These are phyloP conservation scores for Brachypteracias leptosomus DNA, from an alignment of 2,113 vertebrate species.

Conservation along the genomic window DNA sequence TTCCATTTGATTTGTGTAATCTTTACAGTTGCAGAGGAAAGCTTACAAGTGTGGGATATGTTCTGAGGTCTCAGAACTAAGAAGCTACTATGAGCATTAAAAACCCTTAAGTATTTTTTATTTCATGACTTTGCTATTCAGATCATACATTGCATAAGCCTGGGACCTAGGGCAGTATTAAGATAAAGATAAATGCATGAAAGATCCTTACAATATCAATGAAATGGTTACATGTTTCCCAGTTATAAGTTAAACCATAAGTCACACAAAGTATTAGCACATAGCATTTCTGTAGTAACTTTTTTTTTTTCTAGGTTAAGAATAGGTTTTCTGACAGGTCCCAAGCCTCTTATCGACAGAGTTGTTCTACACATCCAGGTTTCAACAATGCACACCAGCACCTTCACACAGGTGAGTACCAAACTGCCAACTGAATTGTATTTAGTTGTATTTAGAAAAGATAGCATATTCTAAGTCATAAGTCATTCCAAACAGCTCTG, in stretches of 20 bases:
- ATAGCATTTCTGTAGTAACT: background rate
- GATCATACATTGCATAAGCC: background rate
- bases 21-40: background rate
- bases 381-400: conserved; percentile 89
- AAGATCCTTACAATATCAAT: background rate
- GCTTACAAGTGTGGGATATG: background rate
- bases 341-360: conserved; percentile 86
- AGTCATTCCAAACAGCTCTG: background rate
- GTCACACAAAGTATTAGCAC: background rate
- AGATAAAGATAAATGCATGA: background rate
- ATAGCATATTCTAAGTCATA: background rate
- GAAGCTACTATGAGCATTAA: background rate
- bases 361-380: conserved; percentile 90
- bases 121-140: background rate
- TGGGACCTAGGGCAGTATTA: background rate
- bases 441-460: background rate
- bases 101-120: background rate
- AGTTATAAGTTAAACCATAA: background rate
- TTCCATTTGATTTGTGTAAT: background rate
- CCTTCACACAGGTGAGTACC: conserved; percentile 88
- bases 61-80: background rate
- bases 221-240: background rate
- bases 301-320: conserved; percentile 78
- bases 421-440: background rate
- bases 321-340: conserved; percentile 91